Evolutionary conservation across 2,113 vertebrate genomes (phyloP).

Genomic region (Atlantisia rogersi): DNA sequence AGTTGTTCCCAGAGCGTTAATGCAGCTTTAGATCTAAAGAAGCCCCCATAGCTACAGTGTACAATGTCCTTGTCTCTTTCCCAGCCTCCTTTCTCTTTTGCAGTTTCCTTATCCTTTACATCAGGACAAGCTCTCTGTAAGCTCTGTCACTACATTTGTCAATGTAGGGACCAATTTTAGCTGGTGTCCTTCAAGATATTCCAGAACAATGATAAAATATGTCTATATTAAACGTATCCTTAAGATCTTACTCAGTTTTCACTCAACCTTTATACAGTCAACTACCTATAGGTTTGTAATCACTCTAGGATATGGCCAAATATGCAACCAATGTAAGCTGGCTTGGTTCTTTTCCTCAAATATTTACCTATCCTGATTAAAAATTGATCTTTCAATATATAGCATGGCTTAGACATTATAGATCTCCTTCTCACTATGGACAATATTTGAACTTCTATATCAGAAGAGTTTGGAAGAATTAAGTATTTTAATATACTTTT

Average conservation of each 20-base stretch:
- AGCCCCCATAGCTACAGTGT: background rate
- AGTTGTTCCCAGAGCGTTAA: background rate
- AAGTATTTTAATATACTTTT: constrained; percentile 42
- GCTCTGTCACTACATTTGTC: background rate
- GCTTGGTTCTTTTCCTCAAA: background rate
- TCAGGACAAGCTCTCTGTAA: background rate
- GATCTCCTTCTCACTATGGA: background rate
- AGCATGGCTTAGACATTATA: background rate
- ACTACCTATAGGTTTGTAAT: background rate
- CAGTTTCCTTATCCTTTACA: background rate
- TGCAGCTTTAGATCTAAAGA: background rate
- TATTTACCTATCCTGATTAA: constrained; percentile 53
- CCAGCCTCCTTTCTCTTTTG: background rate
- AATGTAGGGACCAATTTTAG: background rate
- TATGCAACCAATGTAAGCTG: background rate
- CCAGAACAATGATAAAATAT: background rate
- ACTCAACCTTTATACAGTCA: background rate
- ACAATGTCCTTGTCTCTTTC: background rate
- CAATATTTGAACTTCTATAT: constrained; percentile 44
- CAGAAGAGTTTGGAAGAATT: constrained; percentile 3
- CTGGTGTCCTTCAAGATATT: background rate
- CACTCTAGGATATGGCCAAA: background rate
- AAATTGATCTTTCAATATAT: constrained; percentile 17
- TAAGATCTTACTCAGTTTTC: background rate
- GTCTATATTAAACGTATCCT: background rate